phyloP scores from a whole-genome alignment of 2,888 invertebrate species.

The Chydorus sphaericus region DNA sequence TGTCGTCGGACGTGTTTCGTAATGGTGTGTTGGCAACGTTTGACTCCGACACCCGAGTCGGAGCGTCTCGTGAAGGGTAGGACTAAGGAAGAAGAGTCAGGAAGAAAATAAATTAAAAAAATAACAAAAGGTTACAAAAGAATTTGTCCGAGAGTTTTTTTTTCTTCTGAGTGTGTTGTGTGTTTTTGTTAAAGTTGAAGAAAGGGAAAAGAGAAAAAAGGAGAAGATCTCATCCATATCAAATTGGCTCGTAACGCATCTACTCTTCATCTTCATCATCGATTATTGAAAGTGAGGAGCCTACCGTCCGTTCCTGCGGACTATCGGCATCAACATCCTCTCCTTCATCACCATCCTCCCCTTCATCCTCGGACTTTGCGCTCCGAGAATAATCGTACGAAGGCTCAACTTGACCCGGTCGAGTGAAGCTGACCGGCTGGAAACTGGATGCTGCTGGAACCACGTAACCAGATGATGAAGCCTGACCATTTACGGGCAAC shows the following conservation, averaged over 20 bases:
- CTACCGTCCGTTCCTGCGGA: neutral
- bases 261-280: neutral
- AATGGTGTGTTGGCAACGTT: constrained; percentile 6
- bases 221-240: neutral
- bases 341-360: neutral
- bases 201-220: too few relatives aligned
- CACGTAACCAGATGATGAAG: neutral
- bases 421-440: neutral
- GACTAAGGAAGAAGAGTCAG: neutral
- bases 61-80: neutral
- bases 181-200: too few relatives aligned
- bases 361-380: neutral
- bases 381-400: too few relatives aligned
- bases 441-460: neutral
- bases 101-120: neutral
- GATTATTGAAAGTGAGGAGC: neutral
- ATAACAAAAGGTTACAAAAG: constrained; percentile 5
- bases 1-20: constrained; percentile 1
- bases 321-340: neutral
- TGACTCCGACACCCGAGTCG: constrained; percentile 5
- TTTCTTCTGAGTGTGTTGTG: too few relatives aligned
- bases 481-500: constrained; percentile 3
- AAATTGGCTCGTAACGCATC: neutral
- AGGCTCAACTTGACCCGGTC: neutral
- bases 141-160: neutral